Evolutionary conservation across 2,797 vertebrate species (phyloP).

Genomic region (Dryobates pubescens): DNA sequence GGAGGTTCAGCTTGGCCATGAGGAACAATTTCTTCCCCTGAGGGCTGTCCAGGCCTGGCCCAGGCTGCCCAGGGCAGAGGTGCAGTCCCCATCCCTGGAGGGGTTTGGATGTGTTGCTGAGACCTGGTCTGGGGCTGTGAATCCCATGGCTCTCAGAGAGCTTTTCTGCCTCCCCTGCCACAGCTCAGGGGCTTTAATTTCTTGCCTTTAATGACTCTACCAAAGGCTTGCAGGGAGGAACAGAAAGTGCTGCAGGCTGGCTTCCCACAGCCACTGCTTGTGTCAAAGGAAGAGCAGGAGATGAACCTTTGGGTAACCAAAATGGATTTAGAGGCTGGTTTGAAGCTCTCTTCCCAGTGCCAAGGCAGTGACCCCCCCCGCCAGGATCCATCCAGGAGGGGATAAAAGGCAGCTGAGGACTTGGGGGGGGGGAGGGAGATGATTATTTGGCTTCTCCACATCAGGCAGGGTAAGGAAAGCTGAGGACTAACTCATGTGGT

Average conservation of each 20-base stretch:
- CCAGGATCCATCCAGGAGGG: not conserved
- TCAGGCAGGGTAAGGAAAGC: constrained; percentile 60
- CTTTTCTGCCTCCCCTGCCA: not conserved
- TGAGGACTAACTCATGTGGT: constrained; percentile 25
- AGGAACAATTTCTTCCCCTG: no score
- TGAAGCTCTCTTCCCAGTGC: not conserved
- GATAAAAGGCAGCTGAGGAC: not conserved
- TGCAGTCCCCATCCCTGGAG: no score
- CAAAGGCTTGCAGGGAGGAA: constrained; percentile 38
- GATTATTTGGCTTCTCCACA: not conserved
- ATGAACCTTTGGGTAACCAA: not conserved
- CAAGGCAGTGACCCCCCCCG: no score
- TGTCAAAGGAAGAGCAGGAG: not conserved
- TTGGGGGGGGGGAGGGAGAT: not conserved
- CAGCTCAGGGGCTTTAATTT: constrained; percentile 54
- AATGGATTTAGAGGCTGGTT: not conserved
- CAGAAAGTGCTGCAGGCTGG: constrained; percentile 8
- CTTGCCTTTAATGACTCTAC: constrained; percentile 26
- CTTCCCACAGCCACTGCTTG: constrained; percentile 29
- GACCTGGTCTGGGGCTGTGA: not conserved
- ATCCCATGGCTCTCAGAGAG: not conserved
- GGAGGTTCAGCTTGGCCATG: no score
- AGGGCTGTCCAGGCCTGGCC: no score
- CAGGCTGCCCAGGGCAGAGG: no score
- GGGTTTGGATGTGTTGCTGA: not conserved